Base-by-base conservation (phyloP, 2,888 invertebrate species). In the Trachelus tabidus region DNA sequence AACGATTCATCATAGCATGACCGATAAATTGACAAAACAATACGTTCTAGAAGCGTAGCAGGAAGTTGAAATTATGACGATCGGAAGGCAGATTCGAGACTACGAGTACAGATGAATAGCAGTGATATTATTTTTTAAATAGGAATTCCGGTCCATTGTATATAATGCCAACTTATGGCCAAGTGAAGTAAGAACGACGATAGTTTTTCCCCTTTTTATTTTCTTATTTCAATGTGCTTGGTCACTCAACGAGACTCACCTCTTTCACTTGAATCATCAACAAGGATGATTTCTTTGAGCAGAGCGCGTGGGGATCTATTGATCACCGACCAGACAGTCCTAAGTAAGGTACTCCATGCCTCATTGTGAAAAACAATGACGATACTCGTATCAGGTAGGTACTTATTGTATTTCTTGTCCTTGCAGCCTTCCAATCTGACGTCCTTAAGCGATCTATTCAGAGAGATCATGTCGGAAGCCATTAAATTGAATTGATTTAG, bases 331-430 rank as follows among this genome's bases (percentile, higher is more conserved):
- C 98, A 98, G 68, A 99, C 97, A 0, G 99, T 99, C 76, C 99
- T 94, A 81, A 99, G 93, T 33, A 99, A 94, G 0, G 99, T 99
- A 73, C 98, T 96, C 99, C 99, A 99, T 0, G 99, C 99, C 92
- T 99, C 99, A 92, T 99, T 99, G 93, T 99, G 99, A 93, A 99
- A 99, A 77, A 99, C 99, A 88, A 99, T 98, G 81, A 99, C 98
- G 87, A 99, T 97, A 88, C 98, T 98, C 34, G 99, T 98, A 71
- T 97, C 95, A 6, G 99, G 99, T 88, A 99, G 93, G 83, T 96
- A 93, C 74, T 94, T 93, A 69, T 96, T 95, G 92, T 97, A 97
- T 78, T 92, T 93, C 91, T 97, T 98, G 86, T 93, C 94, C 91
- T 96, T 96, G 92, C 98, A 98, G 81, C 97, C 97, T 83, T 96